Conservation (phyloP, 2,797 vertebrate species). For the Tenualosa thibaudeaui region DNA sequence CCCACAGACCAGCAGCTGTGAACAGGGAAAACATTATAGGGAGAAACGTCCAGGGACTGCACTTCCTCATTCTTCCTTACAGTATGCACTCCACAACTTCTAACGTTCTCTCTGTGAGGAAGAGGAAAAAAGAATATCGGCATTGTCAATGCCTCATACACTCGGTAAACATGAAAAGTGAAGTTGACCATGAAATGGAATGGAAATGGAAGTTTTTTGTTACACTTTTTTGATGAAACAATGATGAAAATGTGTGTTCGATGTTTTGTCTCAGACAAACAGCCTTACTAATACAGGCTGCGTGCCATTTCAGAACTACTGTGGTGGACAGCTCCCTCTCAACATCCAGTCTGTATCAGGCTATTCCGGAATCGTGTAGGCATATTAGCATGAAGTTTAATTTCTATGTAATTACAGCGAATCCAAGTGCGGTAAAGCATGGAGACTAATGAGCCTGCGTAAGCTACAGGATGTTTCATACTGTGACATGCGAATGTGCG, state of each 20-base stretch:
- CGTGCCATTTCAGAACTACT: neutral
- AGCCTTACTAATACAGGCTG: neutral
- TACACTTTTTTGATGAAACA: no score
- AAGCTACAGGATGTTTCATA: no score
- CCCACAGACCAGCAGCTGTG: constrained; percentile 86
- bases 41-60: constrained; percentile 86
- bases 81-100: neutral
- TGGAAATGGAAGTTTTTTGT: no score
- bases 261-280: neutral
- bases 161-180: no score
- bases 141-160: neutral
- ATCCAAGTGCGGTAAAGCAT: no score
- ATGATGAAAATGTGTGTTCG: no score
- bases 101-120: neutral
- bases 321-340: neutral
- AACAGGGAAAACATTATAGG: constrained; percentile 81
- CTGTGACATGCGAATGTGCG: no score
- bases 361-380: neutral
- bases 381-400: neutral
- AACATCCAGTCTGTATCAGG: neutral
- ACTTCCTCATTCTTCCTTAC: constrained; percentile 67
- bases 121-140: neutral
- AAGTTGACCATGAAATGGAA: no score
- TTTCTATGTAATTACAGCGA: no score
- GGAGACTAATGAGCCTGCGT: no score